phyloP scores from a whole-genome alignment of 2,113 vertebrate species.

The Gymnorhina tibicen region DNA sequence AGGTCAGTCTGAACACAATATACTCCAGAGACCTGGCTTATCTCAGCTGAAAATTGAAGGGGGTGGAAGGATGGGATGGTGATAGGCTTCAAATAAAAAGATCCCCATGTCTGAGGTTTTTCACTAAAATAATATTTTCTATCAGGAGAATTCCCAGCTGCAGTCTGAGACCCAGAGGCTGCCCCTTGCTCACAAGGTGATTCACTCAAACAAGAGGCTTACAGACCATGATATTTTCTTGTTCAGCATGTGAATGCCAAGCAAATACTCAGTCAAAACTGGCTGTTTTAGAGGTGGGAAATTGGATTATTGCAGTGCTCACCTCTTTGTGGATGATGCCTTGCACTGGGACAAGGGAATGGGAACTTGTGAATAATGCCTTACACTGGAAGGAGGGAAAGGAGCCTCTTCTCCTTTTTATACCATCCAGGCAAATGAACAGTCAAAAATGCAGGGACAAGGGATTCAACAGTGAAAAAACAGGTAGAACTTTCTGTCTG shows the following conservation, averaged over 20 bases:
- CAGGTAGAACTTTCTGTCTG: neutral
- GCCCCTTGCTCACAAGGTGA: neutral
- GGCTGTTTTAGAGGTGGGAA: neutral
- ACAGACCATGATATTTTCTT: neutral
- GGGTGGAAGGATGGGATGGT: neutral
- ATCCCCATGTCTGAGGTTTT: neutral
- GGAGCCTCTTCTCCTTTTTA: neutral
- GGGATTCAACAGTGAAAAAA: neutral
- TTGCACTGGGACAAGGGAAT: neutral
- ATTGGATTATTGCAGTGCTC: neutral
- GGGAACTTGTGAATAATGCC: neutral
- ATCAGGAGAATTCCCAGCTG: neutral
- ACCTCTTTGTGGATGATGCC: neutral
- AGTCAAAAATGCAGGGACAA: neutral
- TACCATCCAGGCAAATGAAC: neutral
- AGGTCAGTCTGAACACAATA: conserved; percentile 23
- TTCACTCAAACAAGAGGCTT: neutral
- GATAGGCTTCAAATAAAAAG: neutral
- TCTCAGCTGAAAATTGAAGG: neutral
- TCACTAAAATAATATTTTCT: neutral
- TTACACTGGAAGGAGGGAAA: neutral
- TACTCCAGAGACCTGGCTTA: neutral
- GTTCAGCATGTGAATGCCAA: neutral
- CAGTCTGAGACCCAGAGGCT: neutral
- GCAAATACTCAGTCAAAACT: neutral